A percentile compares a stretch with the other conserved stretches of the same genome.
Conservation (phyloP, 2,797 vertebrate genomes). For the Gorsachius magnificus region DNA sequence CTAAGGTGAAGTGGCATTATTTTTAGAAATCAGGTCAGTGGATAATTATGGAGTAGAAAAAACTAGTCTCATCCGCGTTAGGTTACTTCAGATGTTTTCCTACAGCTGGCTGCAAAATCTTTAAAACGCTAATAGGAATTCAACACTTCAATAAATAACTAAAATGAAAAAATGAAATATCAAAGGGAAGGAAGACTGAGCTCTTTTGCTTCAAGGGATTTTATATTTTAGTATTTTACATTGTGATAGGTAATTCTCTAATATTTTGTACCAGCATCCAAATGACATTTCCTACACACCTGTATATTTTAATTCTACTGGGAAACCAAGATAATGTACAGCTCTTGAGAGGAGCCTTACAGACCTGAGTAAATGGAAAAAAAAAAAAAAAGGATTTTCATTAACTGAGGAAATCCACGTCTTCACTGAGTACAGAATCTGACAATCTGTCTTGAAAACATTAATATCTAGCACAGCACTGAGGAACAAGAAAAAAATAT, state of each 20-base stretch:
- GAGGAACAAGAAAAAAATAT: background rate
- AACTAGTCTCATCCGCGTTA: background rate
- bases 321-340: background rate
- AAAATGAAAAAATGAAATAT: background rate
- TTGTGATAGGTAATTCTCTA: background rate
- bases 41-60: conserved; percentile 47
- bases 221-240: background rate
- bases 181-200: background rate
- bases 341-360: background rate
- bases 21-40: conserved; percentile 54
- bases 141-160: conserved; percentile 5
- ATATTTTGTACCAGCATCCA: background rate
- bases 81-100: conserved; percentile 15
- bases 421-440: background rate
- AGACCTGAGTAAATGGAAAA: background rate
- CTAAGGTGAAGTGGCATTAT: conserved; percentile 20
- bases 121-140: conserved; percentile 1
- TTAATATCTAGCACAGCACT: background rate
- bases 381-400: background rate
- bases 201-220: background rate
- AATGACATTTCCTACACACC: background rate
- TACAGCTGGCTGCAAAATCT: conserved; percentile 9
- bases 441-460: background rate
- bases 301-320: background rate
- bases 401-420: background rate